Base-by-base conservation (phyloP, 2,888 invertebrate species). In the Rhamphomyia laevipes region DNA sequence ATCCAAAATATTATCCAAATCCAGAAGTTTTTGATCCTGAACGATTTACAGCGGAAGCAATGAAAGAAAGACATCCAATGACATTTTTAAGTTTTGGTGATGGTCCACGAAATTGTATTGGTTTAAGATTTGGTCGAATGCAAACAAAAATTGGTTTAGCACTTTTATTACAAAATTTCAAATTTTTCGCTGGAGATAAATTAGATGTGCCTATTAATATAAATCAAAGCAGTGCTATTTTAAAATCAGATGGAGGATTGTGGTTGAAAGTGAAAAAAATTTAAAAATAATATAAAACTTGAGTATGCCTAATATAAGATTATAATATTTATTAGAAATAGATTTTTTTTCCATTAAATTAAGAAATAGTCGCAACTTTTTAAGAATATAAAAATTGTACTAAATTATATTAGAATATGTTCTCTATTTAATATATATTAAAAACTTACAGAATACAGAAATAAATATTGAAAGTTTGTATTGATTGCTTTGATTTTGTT, bases 11-110 rank as follows among this genome's bases (percentile, higher is more conserved):
- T 53, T 77, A 74, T 54, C 74, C 76, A 1, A 67, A 80, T 17
- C 80, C 80, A 2, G 69, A 75, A 10, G 70, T 67, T 42, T 79
- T 78, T 51, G 71, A 76, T 43, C 79, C 78, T 0, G 75, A 78
- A 15, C 64, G 78, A 56, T 79, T 78, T 59, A 61, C 68, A 0
- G 63, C 68, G 15, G 74, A 74, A 56, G 73, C 72, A 44, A 75
- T 74, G 52, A 63, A 70, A 1, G 70, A 66, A 21, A 52, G 59
- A 13, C 53, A 56, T 47, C 55, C 59, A 4, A 59, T 55, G 42
- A 50, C 59, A 10, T 64, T 59, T 49, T 43, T 64, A 40, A 60
- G 63, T 6, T 66, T 65, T 48, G 64, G 64, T 13, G 62, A 63
- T 38, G 66, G 66, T 6, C 65, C 65, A 1, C 52, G 63, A 46